phyloP scores from a whole-genome alignment of 2,113 vertebrate genomes.

The Isichthys henryi region DNA sequence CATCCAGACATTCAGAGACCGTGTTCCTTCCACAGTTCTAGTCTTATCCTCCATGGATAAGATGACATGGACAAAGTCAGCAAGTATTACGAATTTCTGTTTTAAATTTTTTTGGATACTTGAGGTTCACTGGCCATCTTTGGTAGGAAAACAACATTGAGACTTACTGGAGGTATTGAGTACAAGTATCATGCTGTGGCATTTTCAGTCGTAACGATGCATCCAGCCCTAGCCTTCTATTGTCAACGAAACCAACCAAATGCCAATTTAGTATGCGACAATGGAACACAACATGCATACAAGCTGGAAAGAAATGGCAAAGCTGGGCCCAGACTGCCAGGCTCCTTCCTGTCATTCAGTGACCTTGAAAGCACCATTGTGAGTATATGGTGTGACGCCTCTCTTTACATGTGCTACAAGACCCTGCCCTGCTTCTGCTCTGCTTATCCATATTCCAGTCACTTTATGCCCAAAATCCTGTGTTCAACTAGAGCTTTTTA shows the following conservation, averaged over 20 bases:
- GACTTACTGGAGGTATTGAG: neutral
- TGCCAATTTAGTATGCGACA: neutral
- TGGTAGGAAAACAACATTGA: neutral
- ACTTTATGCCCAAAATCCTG: neutral
- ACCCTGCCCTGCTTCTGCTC: neutral
- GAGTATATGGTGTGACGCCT: neutral
- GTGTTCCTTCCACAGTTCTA: neutral
- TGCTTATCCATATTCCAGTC: neutral
- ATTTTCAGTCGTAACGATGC: neutral
- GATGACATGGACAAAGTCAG: neutral
- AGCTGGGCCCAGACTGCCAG: slow-evolving; percentile 15
- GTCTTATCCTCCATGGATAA: neutral
- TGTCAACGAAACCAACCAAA: neutral
- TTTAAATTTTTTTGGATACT: neutral
- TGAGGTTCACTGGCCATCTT: neutral
- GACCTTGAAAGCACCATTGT: slow-evolving; percentile 21
- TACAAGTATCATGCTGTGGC: neutral
- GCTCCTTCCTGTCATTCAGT: slow-evolving; percentile 33
- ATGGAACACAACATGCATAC: neutral
- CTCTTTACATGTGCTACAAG: neutral
- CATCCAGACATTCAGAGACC: neutral
- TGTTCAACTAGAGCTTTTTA: neutral
- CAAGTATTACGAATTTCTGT: neutral
- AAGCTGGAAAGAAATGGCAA: neutral
- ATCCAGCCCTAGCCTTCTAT: neutral